phyloP scores from a whole-genome alignment of 2,888 invertebrate species.

The Volucella zonaria region DNA sequence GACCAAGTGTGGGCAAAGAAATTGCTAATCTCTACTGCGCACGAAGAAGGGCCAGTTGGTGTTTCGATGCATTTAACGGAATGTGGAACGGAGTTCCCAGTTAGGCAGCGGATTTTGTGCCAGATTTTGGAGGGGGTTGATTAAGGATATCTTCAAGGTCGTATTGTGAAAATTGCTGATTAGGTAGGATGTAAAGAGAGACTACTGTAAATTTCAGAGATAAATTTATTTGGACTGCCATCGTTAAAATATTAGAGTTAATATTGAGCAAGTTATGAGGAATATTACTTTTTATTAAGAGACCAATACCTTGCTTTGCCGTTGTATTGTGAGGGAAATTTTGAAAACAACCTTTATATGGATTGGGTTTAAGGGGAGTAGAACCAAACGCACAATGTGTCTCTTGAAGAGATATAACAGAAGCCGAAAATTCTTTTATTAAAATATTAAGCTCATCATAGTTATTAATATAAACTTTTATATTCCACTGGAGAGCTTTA shows the following conservation, averaged over 20 bases:
- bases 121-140: conserved; percentile 4
- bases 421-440: conserved; percentile 35
- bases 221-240: conserved; percentile 41
- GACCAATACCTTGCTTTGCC: conserved; percentile 52
- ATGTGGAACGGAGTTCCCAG: neutral
- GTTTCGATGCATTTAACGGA: too few species aligned
- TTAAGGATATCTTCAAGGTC: conserved; percentile 31
- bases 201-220: conserved; percentile 31
- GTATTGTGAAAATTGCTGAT: conserved; percentile 9
- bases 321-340: conserved; percentile 33
- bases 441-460: conserved; percentile 14
- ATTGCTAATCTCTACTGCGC: too few species aligned
- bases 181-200: conserved; percentile 32
- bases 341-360: conserved; percentile 47
- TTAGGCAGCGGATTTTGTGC: neutral
- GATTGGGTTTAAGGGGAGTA: conserved; percentile 23
- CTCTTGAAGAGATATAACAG: conserved; percentile 67
- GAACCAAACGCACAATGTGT: conserved; percentile 45
- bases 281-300: conserved; percentile 51
- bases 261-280: conserved; percentile 42
- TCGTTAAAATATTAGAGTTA: conserved; percentile 22
- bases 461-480: conserved; percentile 26
- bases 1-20: too few species aligned
- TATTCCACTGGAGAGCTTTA: conserved; percentile 4
- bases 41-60: too few species aligned